Evolutionary conservation across 2,888 invertebrate species (phyloP), one percentile per base, ranked within the genome.

Genomic region (Gasteruption jaculator): DNA sequence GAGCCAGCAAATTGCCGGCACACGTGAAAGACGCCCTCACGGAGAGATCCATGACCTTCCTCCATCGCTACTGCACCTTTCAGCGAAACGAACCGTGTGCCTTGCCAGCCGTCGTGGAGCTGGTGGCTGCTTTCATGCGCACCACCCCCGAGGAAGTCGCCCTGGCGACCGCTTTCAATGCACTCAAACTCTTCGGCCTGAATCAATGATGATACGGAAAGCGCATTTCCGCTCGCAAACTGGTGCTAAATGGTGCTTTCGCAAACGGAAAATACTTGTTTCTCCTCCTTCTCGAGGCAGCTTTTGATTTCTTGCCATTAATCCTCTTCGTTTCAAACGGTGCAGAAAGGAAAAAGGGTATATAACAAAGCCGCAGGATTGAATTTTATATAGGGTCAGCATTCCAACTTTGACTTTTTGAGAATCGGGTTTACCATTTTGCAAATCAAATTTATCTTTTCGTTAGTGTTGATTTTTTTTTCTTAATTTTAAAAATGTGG

Each of bases 61-160:
- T 90, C 60, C 85, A 88, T 67, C 81, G 92, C 54, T 92, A 93
- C 74, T 93, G 93, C 73, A 91, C 92, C 49, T 94, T 94, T 75
- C 92, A 94, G 74, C 81, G 95, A 56, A 95, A 95, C 73, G 95
- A 95, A 74, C 95, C 95, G 0, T 94, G 94, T 72, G 89, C 92
- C 30, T 74, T 95, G 53, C 91, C 94, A 7, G 91, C 91, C 29
- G 85, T 92, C 38, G 89, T 93, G 31, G 95, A 95, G 73, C 83
- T 95, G 80, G 85, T 92, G 50, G 91, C 93, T n/a, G 91, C 91
- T 14, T 91, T 92, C 71, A 84, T 91, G 75, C 82, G 82, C 38
- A 85, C 84, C 66, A 82, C 83, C 29, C 90, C 92, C 0, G 91
- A 91, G 67, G 91, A 92, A 67, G 87, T 93, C 10, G 92, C 92